phyloP scores from a whole-genome alignment of 2,113 vertebrate genomes.

The Saguinus midas region DNA sequence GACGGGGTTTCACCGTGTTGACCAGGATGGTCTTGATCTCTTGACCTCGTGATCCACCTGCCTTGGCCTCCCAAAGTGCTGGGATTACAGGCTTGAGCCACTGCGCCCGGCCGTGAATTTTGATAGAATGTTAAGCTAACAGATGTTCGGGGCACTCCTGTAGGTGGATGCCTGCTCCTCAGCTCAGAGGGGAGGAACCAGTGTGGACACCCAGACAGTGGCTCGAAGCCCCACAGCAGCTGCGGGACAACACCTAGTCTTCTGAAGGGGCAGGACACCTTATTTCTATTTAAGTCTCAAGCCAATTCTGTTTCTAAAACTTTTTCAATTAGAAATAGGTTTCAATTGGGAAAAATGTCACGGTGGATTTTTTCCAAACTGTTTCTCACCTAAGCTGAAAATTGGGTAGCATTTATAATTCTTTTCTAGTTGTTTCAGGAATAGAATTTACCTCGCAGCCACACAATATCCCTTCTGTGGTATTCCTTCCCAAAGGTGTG shows the following conservation, averaged over 20 bases:
- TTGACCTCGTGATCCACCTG: too few species aligned
- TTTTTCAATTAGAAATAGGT: not conserved
- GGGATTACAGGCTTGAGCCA: too few species aligned
- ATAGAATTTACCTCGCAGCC: not conserved
- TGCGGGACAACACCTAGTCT: not conserved
- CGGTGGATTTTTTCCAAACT: not conserved
- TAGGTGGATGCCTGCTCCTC: not conserved
- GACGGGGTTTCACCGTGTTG: too few species aligned
- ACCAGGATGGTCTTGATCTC: too few species aligned
- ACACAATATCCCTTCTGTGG: not conserved
- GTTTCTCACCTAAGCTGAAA: not conserved
- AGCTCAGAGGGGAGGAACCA: not conserved
- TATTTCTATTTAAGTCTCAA: not conserved
- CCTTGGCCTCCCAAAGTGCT: too few species aligned
- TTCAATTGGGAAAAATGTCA: not conserved
- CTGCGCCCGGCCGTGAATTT: not conserved
- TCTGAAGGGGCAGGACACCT: not conserved
- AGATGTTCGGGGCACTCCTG: not conserved
- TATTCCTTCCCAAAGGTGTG: not conserved
- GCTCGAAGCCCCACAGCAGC: not conserved
- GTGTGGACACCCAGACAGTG: not conserved
- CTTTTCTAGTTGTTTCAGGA: slow-evolving; percentile 22
- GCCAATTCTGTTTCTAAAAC: not conserved
- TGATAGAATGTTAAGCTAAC: not conserved
- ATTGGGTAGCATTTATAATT: not conserved